A percentile compares a stretch with the other conserved stretches of the same genome.
Evolutionary conservation across 2,888 invertebrate species (phyloP).

Genomic region (Chrysolina oricalcia): DNA sequence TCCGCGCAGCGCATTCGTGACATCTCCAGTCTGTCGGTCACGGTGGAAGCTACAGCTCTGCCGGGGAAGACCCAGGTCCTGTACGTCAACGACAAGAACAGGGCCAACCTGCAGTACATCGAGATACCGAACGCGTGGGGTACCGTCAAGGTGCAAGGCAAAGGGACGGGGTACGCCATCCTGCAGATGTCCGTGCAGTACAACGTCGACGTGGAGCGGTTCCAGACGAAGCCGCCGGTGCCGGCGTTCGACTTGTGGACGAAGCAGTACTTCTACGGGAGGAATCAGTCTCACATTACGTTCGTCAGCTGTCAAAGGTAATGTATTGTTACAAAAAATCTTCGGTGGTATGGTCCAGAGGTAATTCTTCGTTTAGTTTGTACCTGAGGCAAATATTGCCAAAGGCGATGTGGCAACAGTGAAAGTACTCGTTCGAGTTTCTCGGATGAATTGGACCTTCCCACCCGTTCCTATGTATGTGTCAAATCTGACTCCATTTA

Average conservation of each 20-base stretch:
- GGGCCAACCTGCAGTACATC: conserved; percentile 85
- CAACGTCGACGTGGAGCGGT: conserved; percentile 88
- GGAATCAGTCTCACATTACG: conserved; percentile 94
- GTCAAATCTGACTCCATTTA: too few species aligned
- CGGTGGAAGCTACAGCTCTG: conserved; percentile 89
- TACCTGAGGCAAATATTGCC: too few species aligned
- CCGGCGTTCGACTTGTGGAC: conserved; percentile 86
- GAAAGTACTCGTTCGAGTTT: too few species aligned
- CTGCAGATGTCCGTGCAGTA: conserved; percentile 95
- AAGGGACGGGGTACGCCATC: conserved; percentile 95
- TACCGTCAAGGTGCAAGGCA: conserved; percentile 92
- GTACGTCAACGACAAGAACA: conserved; percentile 83
- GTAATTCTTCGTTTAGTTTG: too few species aligned
- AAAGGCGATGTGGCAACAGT: too few species aligned
- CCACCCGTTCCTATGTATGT: too few species aligned
- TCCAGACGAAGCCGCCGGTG: conserved; percentile 89
- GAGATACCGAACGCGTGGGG: conserved; percentile 95
- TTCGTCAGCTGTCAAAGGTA: conserved; percentile 91
- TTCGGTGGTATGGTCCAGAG: too few species aligned
- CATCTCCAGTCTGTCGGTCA: conserved; percentile 82
- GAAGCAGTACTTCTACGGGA: conserved; percentile 85
- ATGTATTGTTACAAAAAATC: conserved; percentile 46
- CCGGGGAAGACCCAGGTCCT: conserved; percentile 78
- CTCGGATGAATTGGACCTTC: too few species aligned
- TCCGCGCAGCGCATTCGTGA: conserved; percentile 89